Percentiles rank a stretch among this genome's conserved stretches.
These are phyloP conservation scores for Tor tambroides DNA, from an alignment of 2,113 vertebrate genomes.

Conservation along the genomic window DNA sequence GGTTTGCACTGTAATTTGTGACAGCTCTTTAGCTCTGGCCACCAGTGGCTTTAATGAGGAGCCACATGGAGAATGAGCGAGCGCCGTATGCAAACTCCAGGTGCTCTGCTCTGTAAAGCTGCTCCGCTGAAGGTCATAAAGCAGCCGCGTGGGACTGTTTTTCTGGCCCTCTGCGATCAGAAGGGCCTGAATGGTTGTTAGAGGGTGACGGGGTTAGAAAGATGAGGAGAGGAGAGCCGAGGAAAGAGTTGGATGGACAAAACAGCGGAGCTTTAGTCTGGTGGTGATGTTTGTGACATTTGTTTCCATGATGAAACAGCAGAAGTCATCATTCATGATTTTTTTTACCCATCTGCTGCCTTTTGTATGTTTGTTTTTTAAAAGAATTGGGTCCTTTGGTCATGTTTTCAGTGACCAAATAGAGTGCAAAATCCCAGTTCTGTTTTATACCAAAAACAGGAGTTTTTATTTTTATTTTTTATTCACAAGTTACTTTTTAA, in stretches of 20 bases:
- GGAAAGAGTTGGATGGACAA: neutral
- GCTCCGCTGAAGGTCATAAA: constrained; percentile 51
- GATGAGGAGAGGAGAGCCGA: no score
- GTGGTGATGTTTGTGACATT: neutral
- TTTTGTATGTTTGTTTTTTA: neutral
- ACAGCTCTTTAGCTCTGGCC: constrained; percentile 26
- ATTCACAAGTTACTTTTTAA: no score
- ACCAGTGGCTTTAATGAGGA: constrained; percentile 22
- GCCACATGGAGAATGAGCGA: constrained; percentile 38
- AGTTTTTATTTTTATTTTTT: no score
- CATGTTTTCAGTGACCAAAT: neutral
- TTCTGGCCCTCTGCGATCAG: constrained; percentile 59
- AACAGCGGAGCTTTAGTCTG: no score
- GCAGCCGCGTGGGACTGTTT: constrained; percentile 46
- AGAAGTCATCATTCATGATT: neutral
- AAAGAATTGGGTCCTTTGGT: neutral
- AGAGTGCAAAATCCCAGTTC: neutral
- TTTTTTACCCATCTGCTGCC: no score
- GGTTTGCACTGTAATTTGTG: neutral
- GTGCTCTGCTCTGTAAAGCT: constrained; percentile 58
- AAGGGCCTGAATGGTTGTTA: neutral
- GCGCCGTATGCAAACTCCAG: constrained; percentile 59
- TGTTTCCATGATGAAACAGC: neutral
- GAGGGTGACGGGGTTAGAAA: no score
- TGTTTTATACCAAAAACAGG: no score